A percentile compares a stretch with the other conserved stretches of the same genome.
Conservation (phyloP, 2,888 invertebrate genomes). For the Drosophila emarginata region DNA sequence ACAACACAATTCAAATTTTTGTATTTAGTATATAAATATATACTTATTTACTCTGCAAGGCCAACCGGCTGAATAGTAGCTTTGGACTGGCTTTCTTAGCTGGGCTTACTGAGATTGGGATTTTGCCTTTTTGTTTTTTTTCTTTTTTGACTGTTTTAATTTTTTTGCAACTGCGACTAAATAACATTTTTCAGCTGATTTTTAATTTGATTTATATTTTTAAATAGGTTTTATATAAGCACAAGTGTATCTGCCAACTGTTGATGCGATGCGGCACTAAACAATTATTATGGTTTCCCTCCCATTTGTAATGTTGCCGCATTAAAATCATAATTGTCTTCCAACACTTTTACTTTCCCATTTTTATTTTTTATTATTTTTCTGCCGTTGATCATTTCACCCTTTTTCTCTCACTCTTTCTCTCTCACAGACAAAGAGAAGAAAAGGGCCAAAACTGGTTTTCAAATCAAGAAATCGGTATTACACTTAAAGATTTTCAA, state of each 20-base stretch:
- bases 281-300: conserved; percentile 60
- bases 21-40: conserved; percentile 24
- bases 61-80: conserved; percentile 56
- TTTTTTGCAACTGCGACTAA: conserved; percentile 41
- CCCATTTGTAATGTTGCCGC: conserved; percentile 49
- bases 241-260: conserved; percentile 46
- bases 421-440: not conserved
- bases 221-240: conserved; percentile 59
- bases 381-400: too few relatives aligned
- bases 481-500: conserved; percentile 58
- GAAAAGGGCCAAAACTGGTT: conserved; percentile 3
- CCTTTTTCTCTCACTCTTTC: not conserved
- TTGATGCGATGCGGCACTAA: conserved; percentile 43
- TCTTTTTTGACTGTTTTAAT: not conserved
- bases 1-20: conserved; percentile 51
- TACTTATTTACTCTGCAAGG: conserved; percentile 51
- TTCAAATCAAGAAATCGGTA: conserved; percentile 29
- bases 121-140: not conserved
- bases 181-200: conserved; percentile 34
- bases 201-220: conserved; percentile 65
- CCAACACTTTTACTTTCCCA: conserved; percentile 70
- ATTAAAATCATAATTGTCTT: conserved; percentile 51
- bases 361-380: not conserved
- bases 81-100: conserved; percentile 35
- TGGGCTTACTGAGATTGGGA: conserved; percentile 23